phyloP scores from a whole-genome alignment of 2,888 invertebrate genomes.

The Acanthosoma haemorrhoidale region DNA sequence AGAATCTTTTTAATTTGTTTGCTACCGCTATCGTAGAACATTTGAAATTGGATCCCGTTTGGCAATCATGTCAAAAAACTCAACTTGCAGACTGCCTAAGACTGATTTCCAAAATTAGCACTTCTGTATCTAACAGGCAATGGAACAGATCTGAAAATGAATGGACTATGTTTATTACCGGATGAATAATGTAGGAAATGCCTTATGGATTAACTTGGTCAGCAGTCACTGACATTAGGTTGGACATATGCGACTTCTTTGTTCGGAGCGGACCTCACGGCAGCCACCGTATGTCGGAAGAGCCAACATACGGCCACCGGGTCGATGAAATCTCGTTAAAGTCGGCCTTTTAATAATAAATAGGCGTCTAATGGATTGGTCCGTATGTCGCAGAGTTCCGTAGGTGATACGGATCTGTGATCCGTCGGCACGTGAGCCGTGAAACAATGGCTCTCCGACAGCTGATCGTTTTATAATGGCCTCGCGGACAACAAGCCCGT shows the following conservation, averaged over 20 bases:
- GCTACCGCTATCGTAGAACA: too few species aligned
- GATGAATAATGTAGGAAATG: too few species aligned
- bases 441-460: neutral
- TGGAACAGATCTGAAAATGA: too few species aligned
- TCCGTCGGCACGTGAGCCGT: neutral
- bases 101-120: too few species aligned
- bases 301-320: neutral
- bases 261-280: neutral
- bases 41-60: too few species aligned
- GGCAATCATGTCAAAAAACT: too few species aligned
- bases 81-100: too few species aligned
- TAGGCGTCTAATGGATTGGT: neutral
- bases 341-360: neutral
- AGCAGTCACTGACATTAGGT: too few species aligned
- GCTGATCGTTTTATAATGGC: neutral
- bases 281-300: neutral
- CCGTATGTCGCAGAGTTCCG: slow-evolving; percentile 1
- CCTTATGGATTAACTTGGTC: too few species aligned
- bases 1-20: too few species aligned
- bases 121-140: too few species aligned
- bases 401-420: neutral
- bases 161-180: too few species aligned
- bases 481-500: neutral
- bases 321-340: slow-evolving; percentile 6
- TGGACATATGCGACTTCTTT: neutral